A percentile compares a stretch with the other conserved stretches of the same genome.
phyloP scores from a whole-genome alignment of 2,888 invertebrate genomes.

The Lampropteryx suffumata region DNA sequence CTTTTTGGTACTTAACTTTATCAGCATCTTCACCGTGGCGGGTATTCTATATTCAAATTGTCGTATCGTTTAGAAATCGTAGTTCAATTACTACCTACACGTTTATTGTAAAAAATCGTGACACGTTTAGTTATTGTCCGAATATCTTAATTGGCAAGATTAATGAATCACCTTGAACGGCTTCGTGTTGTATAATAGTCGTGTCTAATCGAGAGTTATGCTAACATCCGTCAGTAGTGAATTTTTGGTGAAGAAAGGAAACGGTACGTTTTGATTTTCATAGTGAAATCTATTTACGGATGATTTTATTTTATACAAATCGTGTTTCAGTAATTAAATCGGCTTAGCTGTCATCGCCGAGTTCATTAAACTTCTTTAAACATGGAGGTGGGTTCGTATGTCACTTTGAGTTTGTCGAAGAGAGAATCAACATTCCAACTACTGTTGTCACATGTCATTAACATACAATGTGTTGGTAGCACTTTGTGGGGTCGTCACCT shows the following conservation, averaged over 20 bases:
- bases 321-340: conserved; percentile 32
- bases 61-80: too few species aligned
- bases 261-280: too few species aligned
- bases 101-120: conserved; percentile 12
- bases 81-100: too few species aligned
- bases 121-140: conserved; percentile 13
- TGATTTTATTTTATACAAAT: conserved; percentile 18
- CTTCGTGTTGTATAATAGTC: conserved; percentile 20
- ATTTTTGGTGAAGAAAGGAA: too few species aligned
- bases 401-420: too few species aligned
- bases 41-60: too few species aligned
- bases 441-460: conserved; percentile 61
- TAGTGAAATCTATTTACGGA: too few species aligned
- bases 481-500: conserved; percentile 54
- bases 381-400: conserved; percentile 24
- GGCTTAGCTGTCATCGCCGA: conserved; percentile 32
- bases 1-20: background rate
- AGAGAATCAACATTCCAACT: conserved; percentile 44
- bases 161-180: conserved; percentile 22
- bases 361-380: conserved; percentile 35
- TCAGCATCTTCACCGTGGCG: too few species aligned
- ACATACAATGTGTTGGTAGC: conserved; percentile 79
- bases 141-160: conserved; percentile 20
- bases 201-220: too few species aligned
- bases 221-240: too few species aligned